phyloP scores from a whole-genome alignment of 2,797 vertebrate genomes.

The Halcyon chelicuti region DNA sequence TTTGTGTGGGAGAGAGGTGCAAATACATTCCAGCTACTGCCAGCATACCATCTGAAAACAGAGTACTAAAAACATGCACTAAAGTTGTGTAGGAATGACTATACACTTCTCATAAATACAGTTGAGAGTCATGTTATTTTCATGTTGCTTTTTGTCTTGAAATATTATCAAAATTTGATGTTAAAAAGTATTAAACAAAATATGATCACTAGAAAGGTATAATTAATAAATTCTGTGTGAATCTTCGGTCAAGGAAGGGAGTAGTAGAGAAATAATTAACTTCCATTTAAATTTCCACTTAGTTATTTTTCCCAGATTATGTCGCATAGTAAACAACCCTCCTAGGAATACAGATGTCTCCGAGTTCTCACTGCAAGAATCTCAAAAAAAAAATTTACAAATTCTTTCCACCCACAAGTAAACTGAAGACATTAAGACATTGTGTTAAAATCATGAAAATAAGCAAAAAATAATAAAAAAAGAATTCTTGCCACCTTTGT shows the following conservation, averaged over 20 bases:
- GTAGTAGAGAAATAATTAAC: not conserved
- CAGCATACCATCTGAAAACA: not conserved
- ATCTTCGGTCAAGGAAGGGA: not conserved
- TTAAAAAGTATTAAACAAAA: not conserved
- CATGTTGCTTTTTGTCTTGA: not conserved
- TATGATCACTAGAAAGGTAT: not conserved
- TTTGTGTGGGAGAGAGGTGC: not conserved
- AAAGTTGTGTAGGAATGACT: not conserved
- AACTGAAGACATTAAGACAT: not conserved
- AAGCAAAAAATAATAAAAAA: too few species aligned
- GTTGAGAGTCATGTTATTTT: not conserved
- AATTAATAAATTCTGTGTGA: not conserved
- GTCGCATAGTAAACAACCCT: not conserved
- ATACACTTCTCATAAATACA: not conserved
- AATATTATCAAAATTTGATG: not conserved
- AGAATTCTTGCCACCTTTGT: not conserved
- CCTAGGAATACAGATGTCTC: not conserved
- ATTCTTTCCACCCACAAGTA: not conserved
- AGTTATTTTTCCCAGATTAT: not conserved
- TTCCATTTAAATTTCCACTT: not conserved
- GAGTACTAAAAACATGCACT: fast-evolving
- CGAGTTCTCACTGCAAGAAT: not conserved
- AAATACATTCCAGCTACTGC: not conserved
- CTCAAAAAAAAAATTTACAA: not conserved
- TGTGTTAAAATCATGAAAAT: not conserved